Evolutionary conservation across 2,888 invertebrate genomes (phyloP).

Genomic region (Tenthredo distinguenda): DNA sequence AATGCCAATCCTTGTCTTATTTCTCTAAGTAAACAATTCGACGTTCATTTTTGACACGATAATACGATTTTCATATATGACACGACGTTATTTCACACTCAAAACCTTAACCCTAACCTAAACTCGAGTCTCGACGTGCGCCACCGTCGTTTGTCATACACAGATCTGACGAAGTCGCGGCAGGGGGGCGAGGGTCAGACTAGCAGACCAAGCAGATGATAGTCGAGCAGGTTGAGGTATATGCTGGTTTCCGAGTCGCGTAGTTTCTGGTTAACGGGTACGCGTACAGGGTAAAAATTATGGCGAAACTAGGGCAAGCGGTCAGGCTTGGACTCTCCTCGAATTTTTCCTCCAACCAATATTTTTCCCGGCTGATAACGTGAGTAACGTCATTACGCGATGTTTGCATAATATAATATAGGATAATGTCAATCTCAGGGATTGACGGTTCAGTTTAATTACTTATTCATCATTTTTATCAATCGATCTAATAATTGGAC

Average conservation of each 20-base stretch:
- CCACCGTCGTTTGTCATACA: not conserved
- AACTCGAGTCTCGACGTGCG: not conserved
- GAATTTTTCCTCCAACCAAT: slow-evolving; percentile 75
- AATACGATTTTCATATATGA: not conserved
- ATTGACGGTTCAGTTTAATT: not conserved
- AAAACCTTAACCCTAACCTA: not conserved
- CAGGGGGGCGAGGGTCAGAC: not conserved
- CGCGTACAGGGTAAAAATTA: slow-evolving; percentile 58
- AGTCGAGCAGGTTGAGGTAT: not conserved
- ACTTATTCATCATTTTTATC: not conserved
- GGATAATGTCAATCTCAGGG: not conserved
- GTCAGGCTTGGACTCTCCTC: slow-evolving; percentile 74
- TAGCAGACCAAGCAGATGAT: slow-evolving; percentile 1
- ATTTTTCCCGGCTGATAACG: slow-evolving; percentile 74
- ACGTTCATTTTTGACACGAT: not conserved
- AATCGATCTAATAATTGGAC: not conserved
- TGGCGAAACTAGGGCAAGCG: slow-evolving; percentile 73
- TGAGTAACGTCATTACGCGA: slow-evolving; percentile 63
- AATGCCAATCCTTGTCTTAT: not conserved
- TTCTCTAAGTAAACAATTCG: not conserved
- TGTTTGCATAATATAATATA: not conserved
- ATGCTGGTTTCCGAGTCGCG: not conserved
- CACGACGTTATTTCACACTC: not conserved
- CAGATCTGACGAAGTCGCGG: not conserved
- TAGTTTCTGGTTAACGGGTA: not conserved